These are phyloP conservation scores for Alsophila aescularia DNA, from an alignment of 2,888 invertebrate species.

Conservation along the genomic window DNA sequence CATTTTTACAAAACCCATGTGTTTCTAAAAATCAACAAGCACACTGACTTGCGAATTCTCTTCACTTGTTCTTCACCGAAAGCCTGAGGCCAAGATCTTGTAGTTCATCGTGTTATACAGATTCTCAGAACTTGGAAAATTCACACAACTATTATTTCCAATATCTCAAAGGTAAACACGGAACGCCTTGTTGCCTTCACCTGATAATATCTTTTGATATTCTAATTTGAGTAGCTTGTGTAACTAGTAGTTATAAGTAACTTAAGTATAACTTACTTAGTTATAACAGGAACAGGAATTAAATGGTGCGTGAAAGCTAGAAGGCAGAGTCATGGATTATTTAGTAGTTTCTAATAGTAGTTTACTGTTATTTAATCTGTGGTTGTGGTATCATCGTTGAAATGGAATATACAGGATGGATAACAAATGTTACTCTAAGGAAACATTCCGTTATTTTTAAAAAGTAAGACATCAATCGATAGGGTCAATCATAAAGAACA, in stretches of 20 bases:
- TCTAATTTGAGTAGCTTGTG: background rate
- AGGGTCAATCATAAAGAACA: no score
- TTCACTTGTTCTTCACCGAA: background rate
- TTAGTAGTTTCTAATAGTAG: no score
- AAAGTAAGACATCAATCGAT: no score
- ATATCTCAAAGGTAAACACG: slow-evolving; percentile 13
- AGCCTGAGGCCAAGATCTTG: slow-evolving; percentile 23
- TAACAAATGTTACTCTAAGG: no score
- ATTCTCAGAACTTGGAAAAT: slow-evolving; percentile 5
- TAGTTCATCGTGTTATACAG: slow-evolving; percentile 40
- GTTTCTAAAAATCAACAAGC: background rate
- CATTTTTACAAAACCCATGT: no score
- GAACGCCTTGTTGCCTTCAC: slow-evolving; percentile 7
- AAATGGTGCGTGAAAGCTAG: background rate
- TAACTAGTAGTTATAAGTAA: no score
- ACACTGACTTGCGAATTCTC: background rate
- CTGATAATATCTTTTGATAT: slow-evolving; percentile 12
- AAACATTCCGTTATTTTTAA: no score
- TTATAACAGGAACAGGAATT: background rate
- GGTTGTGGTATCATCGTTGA: no score
- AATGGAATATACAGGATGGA: no score
- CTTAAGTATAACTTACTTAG: background rate
- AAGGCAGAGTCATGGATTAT: background rate
- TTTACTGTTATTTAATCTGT: no score
- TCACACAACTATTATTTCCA: slow-evolving; percentile 1